phyloP scores from a whole-genome alignment of 2,888 invertebrate genomes.

The Escarpia spicata region DNA sequence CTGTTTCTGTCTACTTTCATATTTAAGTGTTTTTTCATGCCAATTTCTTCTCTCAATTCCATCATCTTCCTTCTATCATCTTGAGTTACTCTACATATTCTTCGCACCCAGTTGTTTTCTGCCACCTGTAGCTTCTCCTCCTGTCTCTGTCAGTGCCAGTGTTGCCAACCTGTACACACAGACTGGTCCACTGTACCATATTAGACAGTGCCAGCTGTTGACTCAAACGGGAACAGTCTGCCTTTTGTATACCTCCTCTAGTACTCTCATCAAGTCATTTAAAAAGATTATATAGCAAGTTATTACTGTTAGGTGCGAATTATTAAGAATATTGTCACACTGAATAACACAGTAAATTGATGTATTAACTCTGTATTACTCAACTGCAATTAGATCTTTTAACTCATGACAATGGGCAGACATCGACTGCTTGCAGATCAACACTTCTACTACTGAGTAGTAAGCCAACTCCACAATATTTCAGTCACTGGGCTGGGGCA shows the following conservation, averaged over 20 bases:
- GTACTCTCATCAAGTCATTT: not conserved
- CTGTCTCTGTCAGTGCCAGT: too few relatives aligned
- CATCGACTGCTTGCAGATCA: not conserved
- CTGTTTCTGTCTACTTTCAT: too few relatives aligned
- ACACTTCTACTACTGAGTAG: too few relatives aligned
- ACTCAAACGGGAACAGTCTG: not conserved
- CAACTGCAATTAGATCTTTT: not conserved
- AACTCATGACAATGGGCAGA: not conserved
- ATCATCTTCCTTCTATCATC: too few relatives aligned
- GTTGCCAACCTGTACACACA: too few relatives aligned
- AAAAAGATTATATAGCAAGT: not conserved
- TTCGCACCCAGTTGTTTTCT: too few relatives aligned
- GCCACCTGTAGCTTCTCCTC: too few relatives aligned
- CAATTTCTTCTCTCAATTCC: too few relatives aligned
- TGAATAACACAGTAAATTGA: not conserved
- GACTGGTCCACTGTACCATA: too few relatives aligned
- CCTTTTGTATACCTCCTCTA: not conserved
- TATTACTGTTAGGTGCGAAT: not conserved
- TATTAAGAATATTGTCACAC: not conserved
- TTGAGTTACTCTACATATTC: too few relatives aligned
- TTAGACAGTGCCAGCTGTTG: not conserved
- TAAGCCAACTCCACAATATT: not conserved
- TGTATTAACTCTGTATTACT: not conserved
- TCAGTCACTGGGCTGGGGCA: not conserved
- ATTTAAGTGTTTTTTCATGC: too few relatives aligned